phyloP scores from a whole-genome alignment of 2,888 invertebrate genomes.

The Agrochola litura region DNA sequence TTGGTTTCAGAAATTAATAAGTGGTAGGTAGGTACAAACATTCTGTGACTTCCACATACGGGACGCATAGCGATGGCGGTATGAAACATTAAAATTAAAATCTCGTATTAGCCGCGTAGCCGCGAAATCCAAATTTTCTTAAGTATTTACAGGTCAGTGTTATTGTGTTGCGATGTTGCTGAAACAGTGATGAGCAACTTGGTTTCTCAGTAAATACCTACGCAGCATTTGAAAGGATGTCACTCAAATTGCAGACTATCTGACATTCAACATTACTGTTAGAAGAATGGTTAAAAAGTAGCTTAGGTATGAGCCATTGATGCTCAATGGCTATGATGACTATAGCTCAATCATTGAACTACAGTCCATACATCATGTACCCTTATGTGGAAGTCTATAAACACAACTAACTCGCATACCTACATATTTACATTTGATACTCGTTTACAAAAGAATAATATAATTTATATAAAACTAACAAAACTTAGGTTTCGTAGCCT shows the following conservation, averaged over 20 bases:
- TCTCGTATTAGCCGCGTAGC: no score
- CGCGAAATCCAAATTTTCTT: no score
- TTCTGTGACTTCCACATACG: conserved; percentile 23
- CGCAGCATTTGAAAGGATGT: no score
- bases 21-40: conserved; percentile 33
- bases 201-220: background rate
- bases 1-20: conserved; percentile 29
- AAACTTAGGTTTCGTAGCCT: conserved; percentile 41
- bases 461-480: conserved; percentile 31
- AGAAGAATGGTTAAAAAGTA: background rate
- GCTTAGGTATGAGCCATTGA: background rate
- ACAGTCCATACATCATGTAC: background rate
- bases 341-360: background rate
- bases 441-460: conserved; percentile 41
- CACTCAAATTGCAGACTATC: background rate
- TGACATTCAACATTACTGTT: background rate
- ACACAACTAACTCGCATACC: conserved; percentile 29
- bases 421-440: conserved; percentile 52
- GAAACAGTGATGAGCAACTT: background rate
- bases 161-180: no score
- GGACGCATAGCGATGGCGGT: background rate
- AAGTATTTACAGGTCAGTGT: no score
- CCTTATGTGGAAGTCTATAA: conserved; percentile 25
- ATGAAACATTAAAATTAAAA: no score
- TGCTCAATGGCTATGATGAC: background rate